These are phyloP conservation scores for Vireo altiloquus DNA, from an alignment of 2,113 vertebrate species.

Conservation along the genomic window DNA sequence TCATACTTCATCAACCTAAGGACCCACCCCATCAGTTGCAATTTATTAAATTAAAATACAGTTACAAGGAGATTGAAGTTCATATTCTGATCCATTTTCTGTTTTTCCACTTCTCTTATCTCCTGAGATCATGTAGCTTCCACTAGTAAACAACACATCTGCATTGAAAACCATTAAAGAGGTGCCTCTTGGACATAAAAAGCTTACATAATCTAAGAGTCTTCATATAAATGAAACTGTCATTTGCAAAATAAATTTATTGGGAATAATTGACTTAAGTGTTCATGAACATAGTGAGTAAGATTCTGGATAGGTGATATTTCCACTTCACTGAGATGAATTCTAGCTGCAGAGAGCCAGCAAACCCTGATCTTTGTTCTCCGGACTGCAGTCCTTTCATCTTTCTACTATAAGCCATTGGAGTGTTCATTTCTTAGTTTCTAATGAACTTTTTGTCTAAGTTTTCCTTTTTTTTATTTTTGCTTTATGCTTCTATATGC, in stretches of 20 bases:
- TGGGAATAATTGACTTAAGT: not conserved
- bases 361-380: not conserved
- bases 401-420: not conserved
- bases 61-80: not conserved
- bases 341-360: not conserved
- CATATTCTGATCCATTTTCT: not conserved
- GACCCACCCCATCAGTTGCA: not conserved
- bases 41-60: not conserved
- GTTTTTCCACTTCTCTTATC: not conserved
- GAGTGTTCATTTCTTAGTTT: not conserved
- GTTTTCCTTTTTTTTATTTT: not conserved
- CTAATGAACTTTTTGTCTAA: not conserved
- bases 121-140: not conserved
- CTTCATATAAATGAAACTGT: not conserved
- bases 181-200: not conserved
- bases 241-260: not conserved
- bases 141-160: not conserved
- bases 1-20: not conserved
- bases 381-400: not conserved
- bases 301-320: not conserved
- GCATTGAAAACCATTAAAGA: not conserved
- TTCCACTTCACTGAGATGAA: not conserved
- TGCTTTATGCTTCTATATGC: not conserved
- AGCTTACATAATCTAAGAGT: not conserved
- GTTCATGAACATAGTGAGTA: not conserved